A percentile compares a stretch with the other conserved stretches of the same genome.
Conservation (phyloP, 2,888 invertebrate species). For the Ormia ochracea region DNA sequence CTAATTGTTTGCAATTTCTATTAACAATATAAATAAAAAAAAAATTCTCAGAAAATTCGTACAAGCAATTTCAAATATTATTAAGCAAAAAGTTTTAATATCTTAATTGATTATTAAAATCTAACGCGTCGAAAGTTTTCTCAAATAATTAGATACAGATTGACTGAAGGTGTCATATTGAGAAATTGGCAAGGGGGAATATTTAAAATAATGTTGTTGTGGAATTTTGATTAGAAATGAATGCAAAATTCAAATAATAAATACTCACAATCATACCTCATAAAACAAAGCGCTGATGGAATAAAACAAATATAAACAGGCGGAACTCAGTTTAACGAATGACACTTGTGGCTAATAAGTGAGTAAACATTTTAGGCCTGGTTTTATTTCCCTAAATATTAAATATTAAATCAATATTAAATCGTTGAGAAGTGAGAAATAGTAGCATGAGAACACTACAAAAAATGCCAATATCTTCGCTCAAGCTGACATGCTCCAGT, state of each 20-base stretch:
- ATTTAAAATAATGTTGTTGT: not conserved
- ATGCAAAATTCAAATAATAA: slow-evolving; percentile 2
- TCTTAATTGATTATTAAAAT: not conserved
- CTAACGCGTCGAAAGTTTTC: not conserved
- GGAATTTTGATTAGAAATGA: slow-evolving; percentile 4
- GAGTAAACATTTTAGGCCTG: no score
- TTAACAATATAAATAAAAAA: not conserved
- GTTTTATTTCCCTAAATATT: no score
- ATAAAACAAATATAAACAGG: not conserved
- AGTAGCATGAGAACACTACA: no score
- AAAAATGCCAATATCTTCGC: no score
- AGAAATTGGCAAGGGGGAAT: not conserved
- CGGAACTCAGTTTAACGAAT: not conserved
- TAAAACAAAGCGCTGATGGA: not conserved
- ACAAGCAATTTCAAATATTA: not conserved
- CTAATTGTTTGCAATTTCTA: not conserved
- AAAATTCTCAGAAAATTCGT: not conserved
- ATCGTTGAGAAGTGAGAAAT: no score
- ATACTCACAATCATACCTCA: not conserved
- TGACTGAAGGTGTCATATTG: not conserved
- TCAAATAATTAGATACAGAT: not conserved
- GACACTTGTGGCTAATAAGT: not conserved
- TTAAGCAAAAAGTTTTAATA: not conserved
- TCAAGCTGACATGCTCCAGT: no score
- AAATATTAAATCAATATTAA: no score